A percentile compares a stretch with the other conserved stretches of the same genome.
These are phyloP conservation scores for Schizotus pectinicornis DNA, from an alignment of 2,888 invertebrate genomes.

Conservation along the genomic window DNA sequence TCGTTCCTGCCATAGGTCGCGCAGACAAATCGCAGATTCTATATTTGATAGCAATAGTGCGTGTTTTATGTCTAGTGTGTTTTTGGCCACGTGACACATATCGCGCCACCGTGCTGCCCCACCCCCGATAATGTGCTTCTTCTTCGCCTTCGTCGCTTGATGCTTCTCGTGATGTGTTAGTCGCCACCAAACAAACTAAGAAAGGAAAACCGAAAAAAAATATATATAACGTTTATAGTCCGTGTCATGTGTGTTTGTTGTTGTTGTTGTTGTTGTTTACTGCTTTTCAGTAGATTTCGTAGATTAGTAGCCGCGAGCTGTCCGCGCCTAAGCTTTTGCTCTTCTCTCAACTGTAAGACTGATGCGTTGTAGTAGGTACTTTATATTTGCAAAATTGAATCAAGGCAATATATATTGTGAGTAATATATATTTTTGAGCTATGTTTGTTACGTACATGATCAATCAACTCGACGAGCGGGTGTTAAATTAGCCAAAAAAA, in stretches of 20 bases:
- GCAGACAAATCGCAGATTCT: conserved; percentile 41
- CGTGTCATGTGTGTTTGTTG: conserved; percentile 25
- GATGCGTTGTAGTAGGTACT: conserved; percentile 51
- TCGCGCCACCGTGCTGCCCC: conserved; percentile 40
- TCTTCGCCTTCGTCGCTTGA: conserved; percentile 21
- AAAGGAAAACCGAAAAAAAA: too few species aligned
- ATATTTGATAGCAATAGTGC: conserved; percentile 59
- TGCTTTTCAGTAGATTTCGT: conserved; percentile 3
- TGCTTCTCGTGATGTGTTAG: conserved; percentile 15
- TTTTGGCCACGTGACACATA: conserved; percentile 45
- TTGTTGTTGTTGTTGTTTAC: conserved; percentile 14
- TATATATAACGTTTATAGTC: conserved; percentile 7
- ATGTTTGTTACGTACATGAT: conserved; percentile 52
- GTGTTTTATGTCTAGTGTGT: conserved; percentile 50
- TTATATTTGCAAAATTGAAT: conserved; percentile 51
- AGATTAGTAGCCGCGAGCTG: conserved; percentile 33
- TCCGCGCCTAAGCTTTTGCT: conserved; percentile 45
- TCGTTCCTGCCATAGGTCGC: conserved; percentile 58
- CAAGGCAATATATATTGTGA: conserved; percentile 55
- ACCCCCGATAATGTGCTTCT: conserved; percentile 58
- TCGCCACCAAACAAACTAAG: background rate
- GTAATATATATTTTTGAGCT: conserved; percentile 58
- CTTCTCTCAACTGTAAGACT: conserved; percentile 57
- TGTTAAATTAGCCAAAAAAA: conserved; percentile 31
- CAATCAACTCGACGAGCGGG: conserved; percentile 37